Base-by-base conservation (phyloP, 2,113 vertebrate genomes). In the Python bivittatus region DNA sequence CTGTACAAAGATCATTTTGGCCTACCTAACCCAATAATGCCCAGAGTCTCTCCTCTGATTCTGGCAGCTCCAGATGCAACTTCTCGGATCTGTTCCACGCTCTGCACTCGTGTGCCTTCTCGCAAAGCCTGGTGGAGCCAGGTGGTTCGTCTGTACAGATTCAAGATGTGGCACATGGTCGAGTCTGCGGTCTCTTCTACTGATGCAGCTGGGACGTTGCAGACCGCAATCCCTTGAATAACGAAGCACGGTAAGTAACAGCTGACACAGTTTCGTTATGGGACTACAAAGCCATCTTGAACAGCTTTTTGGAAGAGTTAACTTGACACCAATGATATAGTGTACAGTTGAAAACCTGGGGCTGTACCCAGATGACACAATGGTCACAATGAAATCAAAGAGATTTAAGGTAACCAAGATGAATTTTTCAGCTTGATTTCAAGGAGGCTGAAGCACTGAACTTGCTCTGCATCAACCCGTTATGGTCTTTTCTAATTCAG, bases 131-230 rank as follows among this genome's bases (percentile, higher is more conserved):
- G 98, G 97, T 99, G 99, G 27, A 99, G 98, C 99, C 99, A 99
- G 68, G 99, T 99, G 94, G 98, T 99, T 93, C 99, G 97, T 95
- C 99, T 98, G 97, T 99, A 99, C 94, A 99, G 97, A 96, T 99
- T 99, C 95, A 99, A 97, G 95, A 99, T 99, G 98, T 99, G 99
- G 97, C 99, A 99, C 96, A 99, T 97, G 9, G 99, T 99, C 3
- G 99, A 99, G 96, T 99, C 99, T 0, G 99, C 99, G 0, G 99
- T 99, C 97, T 99, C 99, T 96, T 99, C 99, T 94, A 99, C 99
- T 0, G 99, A 99, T 0, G 99, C 99, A 0, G 99, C 99, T 0
- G 99, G 99, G 98, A 99, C 99, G 3, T 99, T 99, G 93, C 99
- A 99, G 60, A 99, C 99, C 0, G 99, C 99, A 0, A 99, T 99